Evolutionary conservation across 2,797 vertebrate genomes (phyloP).

Genomic region (Melanotaenia boesemani): DNA sequence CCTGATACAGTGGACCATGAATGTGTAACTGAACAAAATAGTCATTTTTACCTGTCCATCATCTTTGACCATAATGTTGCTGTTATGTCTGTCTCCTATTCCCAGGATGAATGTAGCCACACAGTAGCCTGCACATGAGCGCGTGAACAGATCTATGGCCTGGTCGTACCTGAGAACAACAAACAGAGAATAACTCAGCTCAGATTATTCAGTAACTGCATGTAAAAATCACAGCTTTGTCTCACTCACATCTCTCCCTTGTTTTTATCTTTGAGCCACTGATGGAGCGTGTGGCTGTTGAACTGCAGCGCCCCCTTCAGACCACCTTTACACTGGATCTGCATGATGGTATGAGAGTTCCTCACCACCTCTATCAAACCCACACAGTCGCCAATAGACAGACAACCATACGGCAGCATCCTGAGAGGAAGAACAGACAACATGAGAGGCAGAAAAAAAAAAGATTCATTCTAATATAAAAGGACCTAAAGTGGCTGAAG

Average conservation of each 20-base stretch:
- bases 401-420: slow-evolving; percentile 89
- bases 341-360: slow-evolving; percentile 90
- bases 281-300: slow-evolving; percentile 88
- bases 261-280: slow-evolving; percentile 90
- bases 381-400: slow-evolving; percentile 89
- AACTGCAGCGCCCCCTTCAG: slow-evolving; percentile 90
- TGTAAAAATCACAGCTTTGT: not conserved
- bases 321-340: slow-evolving; percentile 90
- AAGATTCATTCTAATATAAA: slow-evolving; percentile 36
- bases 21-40: no score
- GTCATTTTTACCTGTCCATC: slow-evolving; percentile 84
- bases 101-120: slow-evolving; percentile 89
- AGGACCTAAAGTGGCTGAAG: slow-evolving; percentile 34
- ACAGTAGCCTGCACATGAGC: slow-evolving; percentile 89
- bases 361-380: slow-evolving; percentile 89
- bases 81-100: slow-evolving; percentile 89
- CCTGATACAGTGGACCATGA: not conserved
- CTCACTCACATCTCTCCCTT: slow-evolving; percentile 85
- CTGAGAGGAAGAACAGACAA: slow-evolving; percentile 56
- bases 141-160: slow-evolving; percentile 87
- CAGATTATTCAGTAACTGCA: not conserved
- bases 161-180: slow-evolving; percentile 77
- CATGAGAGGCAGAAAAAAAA: slow-evolving; percentile 15
- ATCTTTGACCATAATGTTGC: slow-evolving; percentile 91
- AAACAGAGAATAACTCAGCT: not conserved